A percentile compares a stretch with the other conserved stretches of the same genome.
These are phyloP conservation scores for Cygnus olor DNA, from an alignment of 2,797 vertebrate species.

Conservation along the genomic window DNA sequence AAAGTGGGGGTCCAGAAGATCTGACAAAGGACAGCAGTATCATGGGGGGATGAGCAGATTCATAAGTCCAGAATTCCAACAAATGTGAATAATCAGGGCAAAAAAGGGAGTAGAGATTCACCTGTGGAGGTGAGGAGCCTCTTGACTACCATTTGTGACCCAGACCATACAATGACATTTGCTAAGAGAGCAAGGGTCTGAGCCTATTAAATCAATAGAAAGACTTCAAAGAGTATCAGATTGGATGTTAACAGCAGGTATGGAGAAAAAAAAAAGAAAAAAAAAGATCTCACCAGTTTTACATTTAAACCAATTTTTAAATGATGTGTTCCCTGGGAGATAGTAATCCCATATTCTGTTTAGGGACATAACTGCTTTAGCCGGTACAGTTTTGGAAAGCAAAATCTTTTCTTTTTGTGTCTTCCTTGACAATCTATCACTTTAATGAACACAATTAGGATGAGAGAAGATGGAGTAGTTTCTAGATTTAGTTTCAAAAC, in stretches of 20 bases:
- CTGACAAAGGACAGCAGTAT: neutral
- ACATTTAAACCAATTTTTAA: neutral
- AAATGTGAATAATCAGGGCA: neutral
- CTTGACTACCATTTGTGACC: neutral
- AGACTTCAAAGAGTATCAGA: neutral
- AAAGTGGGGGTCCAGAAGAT: neutral
- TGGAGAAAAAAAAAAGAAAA: too few species aligned
- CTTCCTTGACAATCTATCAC: neutral
- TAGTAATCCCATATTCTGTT: neutral
- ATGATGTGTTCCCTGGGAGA: neutral
- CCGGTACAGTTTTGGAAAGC: neutral
- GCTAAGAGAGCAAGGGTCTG: neutral
- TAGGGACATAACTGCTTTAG: neutral
- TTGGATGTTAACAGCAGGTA: neutral
- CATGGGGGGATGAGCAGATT: neutral
- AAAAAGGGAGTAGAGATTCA: neutral
- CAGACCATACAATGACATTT: neutral
- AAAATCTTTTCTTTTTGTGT: neutral
- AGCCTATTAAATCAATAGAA: neutral
- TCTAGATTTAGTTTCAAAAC: conserved; percentile 33
- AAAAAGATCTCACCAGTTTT: neutral
- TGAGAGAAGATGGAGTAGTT: neutral
- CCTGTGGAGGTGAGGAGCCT: neutral
- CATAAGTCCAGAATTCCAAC: neutral
- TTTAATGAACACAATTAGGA: neutral